A percentile compares a stretch with the other conserved stretches of the same genome.
These are phyloP conservation scores for Netelia virgata DNA, from an alignment of 2,888 invertebrate species.

Conservation along the genomic window DNA sequence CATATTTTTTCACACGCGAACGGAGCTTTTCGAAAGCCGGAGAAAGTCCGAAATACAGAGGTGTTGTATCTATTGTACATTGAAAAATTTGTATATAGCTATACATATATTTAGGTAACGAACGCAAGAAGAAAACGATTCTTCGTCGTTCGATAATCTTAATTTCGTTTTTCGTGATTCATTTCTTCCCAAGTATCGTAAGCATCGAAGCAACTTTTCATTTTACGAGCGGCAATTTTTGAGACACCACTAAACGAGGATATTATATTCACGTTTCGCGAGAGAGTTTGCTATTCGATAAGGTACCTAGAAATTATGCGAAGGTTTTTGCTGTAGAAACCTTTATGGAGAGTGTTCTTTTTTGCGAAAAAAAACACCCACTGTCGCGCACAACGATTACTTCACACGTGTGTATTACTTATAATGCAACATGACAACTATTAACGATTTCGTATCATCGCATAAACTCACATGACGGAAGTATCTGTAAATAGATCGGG, in stretches of 20 bases:
- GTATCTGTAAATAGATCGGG: slow-evolving; percentile 81
- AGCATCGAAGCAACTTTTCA: slow-evolving; percentile 12
- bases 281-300: too few relatives aligned
- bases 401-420: slow-evolving; percentile 74
- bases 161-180: slow-evolving; percentile 45
- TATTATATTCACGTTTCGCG: too few relatives aligned
- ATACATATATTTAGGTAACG: slow-evolving; percentile 60
- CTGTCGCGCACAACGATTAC: slow-evolving; percentile 66
- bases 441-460: slow-evolving; percentile 55
- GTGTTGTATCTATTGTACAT: slow-evolving; percentile 73
- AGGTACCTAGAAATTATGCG: too few relatives aligned
- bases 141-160: slow-evolving; percentile 48
- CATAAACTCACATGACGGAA: slow-evolving; percentile 54
- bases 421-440: slow-evolving; percentile 72
- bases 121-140: slow-evolving; percentile 36
- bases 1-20: slow-evolving; percentile 75
- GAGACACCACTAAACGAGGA: too few relatives aligned
- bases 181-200: slow-evolving; percentile 34
- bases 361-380: slow-evolving; percentile 31
- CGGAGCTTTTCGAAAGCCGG: slow-evolving; percentile 36
- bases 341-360: slow-evolving; percentile 55
- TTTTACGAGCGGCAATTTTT: too few relatives aligned
- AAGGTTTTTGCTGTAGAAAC: slow-evolving; percentile 25
- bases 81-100: slow-evolving; percentile 63
- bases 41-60: slow-evolving; percentile 39